Evolutionary conservation across 2,113 vertebrate genomes (phyloP).

Genomic region (Stomatorhinus ivindoensis): DNA sequence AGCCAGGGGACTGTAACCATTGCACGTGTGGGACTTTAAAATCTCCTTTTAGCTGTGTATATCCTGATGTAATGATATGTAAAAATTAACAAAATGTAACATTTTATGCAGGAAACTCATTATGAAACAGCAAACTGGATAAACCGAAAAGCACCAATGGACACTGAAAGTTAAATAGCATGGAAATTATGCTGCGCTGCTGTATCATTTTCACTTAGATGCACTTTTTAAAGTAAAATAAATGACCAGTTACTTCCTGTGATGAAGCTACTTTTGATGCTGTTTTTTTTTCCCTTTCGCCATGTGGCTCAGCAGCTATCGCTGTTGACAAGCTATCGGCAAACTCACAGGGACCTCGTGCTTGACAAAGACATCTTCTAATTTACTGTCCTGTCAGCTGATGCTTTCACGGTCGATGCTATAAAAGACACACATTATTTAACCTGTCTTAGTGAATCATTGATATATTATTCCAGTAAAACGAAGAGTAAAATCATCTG

Average conservation of each 20-base stretch:
- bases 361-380: slow-evolving; percentile 22
- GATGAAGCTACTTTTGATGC: too few relatives aligned
- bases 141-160: neutral
- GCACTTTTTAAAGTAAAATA: neutral
- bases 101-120: neutral
- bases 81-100: neutral
- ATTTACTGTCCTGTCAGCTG: slow-evolving; percentile 4
- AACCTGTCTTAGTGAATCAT: neutral
- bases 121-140: neutral
- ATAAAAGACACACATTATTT: neutral
- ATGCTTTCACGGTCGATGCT: neutral
- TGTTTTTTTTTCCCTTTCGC: neutral
- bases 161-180: neutral
- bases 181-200: neutral
- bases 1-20: neutral
- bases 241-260: neutral
- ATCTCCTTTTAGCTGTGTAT: neutral
- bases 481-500: neutral
- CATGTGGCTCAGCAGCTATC: slow-evolving; percentile 18
- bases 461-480: neutral
- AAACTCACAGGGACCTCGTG: neutral
- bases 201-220: neutral
- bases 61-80: neutral
- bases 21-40: neutral
- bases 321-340: neutral